phyloP scores from a whole-genome alignment of 2,113 vertebrate genomes.

The Colossoma macropomum region DNA sequence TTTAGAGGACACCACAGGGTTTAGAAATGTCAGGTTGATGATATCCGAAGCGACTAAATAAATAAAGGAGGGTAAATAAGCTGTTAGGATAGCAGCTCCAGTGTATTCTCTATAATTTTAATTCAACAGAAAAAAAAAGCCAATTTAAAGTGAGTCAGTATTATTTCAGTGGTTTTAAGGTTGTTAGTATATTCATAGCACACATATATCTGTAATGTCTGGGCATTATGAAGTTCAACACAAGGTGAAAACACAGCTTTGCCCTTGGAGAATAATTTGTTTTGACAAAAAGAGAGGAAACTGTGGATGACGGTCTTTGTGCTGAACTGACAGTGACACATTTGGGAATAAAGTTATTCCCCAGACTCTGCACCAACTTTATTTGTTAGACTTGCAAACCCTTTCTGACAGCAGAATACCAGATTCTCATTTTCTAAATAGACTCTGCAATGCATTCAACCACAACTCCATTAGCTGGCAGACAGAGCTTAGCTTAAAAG shows the following conservation, averaged over 20 bases:
- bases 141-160: no score
- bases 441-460: background rate
- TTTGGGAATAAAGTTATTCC: slow-evolving; percentile 4
- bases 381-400: background rate
- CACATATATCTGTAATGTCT: background rate
- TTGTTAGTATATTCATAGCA: background rate
- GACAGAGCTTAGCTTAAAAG: background rate
- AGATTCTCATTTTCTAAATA: slow-evolving; percentile 9
- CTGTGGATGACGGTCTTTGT: background rate
- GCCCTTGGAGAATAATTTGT: background rate
- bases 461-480: background rate
- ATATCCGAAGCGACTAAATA: background rate
- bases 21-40: background rate
- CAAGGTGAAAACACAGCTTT: background rate
- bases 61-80: background rate
- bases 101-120: background rate
- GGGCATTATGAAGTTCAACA: background rate
- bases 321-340: slow-evolving; percentile 1
- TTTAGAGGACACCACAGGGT: background rate
- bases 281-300: background rate
- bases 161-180: background rate
- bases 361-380: background rate
- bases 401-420: background rate
- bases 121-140: background rate
- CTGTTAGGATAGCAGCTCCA: background rate